A percentile compares a stretch with the other conserved stretches of the same genome.
phyloP scores from a whole-genome alignment of 2,888 invertebrate species.

The Andrena praecox region DNA sequence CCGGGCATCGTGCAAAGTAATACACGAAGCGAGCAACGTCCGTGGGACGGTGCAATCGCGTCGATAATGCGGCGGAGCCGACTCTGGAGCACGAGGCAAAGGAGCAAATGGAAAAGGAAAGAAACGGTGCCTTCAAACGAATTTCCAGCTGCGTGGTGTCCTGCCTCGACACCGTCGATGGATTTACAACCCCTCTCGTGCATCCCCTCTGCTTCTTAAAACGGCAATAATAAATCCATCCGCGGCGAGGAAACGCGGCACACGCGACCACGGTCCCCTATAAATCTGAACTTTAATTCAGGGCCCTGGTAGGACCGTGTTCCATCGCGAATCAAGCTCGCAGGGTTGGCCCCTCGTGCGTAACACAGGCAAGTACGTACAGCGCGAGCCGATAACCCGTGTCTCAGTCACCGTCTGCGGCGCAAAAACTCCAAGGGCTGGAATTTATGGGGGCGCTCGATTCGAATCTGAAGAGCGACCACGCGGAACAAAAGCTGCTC shows the following conservation, averaged over 20 bases:
- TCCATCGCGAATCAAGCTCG: slow-evolving; percentile 11
- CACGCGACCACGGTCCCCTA: slow-evolving; percentile 35
- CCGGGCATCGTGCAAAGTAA: not conserved
- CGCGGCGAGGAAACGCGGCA: slow-evolving; percentile 22
- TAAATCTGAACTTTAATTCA: slow-evolving; percentile 50
- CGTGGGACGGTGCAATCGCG: slow-evolving; percentile 2
- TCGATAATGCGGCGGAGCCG: slow-evolving; percentile 32
- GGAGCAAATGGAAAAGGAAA: not conserved
- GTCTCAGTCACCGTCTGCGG: not conserved
- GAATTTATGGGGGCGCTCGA: slow-evolving; percentile 30
- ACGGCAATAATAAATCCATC: slow-evolving; percentile 44
- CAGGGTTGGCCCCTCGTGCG: slow-evolving; percentile 8
- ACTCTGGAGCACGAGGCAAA: not conserved
- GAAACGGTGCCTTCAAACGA: slow-evolving; percentile 1
- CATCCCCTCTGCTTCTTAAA: slow-evolving; percentile 42
- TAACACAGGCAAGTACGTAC: slow-evolving; percentile 7
- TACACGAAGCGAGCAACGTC: slow-evolving; percentile 3
- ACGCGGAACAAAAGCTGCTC: slow-evolving; percentile 29
- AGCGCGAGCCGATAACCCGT: slow-evolving; percentile 11
- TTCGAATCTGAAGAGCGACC: not conserved
- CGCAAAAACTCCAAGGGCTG: not conserved
- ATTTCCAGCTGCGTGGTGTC: slow-evolving; percentile 7
- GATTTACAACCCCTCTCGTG: slow-evolving; percentile 45
- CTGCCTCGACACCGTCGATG: not conserved
- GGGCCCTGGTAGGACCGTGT: not conserved